Evolutionary conservation across 2,797 vertebrate genomes (phyloP).

Genomic region (Miichthys miiuy): DNA sequence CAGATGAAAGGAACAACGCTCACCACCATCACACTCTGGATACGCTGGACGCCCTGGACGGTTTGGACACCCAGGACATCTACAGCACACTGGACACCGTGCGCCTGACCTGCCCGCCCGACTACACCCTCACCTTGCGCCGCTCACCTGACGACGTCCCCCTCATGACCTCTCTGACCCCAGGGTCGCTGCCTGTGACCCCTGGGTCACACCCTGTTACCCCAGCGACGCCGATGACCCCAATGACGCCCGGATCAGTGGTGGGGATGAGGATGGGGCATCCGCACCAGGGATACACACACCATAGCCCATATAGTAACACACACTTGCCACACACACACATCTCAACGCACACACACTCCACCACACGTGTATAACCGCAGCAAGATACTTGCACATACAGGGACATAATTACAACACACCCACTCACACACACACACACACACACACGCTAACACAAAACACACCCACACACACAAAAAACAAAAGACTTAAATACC

Average conservation of each 20-base stretch:
- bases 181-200: slow-evolving; percentile 80
- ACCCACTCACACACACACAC: slow-evolving; percentile 19
- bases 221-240: slow-evolving; percentile 87
- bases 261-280: slow-evolving; percentile 90
- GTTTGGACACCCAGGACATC: slow-evolving; percentile 84
- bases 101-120: slow-evolving; percentile 93
- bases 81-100: slow-evolving; percentile 87
- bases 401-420: slow-evolving; percentile 60
- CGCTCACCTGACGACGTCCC: slow-evolving; percentile 95
- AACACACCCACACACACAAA: slow-evolving; percentile 21
- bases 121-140: slow-evolving; percentile 95
- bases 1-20: slow-evolving; percentile 79
- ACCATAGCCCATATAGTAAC: slow-evolving; percentile 94
- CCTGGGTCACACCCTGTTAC: slow-evolving; percentile 82
- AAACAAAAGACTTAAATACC: slow-evolving; percentile 82
- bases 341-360: slow-evolving; percentile 94
- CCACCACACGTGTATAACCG: slow-evolving; percentile 96
- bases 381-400: slow-evolving; percentile 84
- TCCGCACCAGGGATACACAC: slow-evolving; percentile 94
- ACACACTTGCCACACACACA: slow-evolving; percentile 94
- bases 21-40: slow-evolving; percentile 83
- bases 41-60: slow-evolving; percentile 81
- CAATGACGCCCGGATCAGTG: slow-evolving; percentile 96
- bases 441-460: slow-evolving; percentile 13
- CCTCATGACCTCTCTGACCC: slow-evolving; percentile 94